These are phyloP conservation scores for Phrynocephalus versicolor DNA, from an alignment of 2,113 vertebrate genomes.

Conservation along the genomic window DNA sequence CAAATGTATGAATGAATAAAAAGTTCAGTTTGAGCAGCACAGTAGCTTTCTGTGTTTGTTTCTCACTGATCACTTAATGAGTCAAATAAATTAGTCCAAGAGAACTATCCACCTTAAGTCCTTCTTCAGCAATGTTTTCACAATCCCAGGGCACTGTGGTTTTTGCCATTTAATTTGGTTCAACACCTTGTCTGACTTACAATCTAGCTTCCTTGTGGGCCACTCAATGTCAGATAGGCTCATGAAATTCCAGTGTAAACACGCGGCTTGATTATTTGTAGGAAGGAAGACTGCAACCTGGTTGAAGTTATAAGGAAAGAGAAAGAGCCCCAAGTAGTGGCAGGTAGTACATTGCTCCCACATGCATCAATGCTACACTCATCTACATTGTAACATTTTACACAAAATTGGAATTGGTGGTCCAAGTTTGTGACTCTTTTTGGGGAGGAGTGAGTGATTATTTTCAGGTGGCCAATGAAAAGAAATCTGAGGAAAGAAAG, in stretches of 20 bases:
- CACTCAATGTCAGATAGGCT: background rate
- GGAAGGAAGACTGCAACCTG: background rate
- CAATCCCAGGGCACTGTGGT: background rate
- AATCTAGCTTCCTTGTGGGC: background rate
- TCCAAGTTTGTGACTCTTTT: background rate
- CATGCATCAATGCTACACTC: background rate
- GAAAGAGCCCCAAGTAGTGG: background rate
- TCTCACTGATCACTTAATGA: constrained; percentile 58
- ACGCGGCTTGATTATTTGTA: too few species aligned
- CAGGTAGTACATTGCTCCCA: background rate
- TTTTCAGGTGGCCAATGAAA: too few species aligned
- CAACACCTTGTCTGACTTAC: background rate
- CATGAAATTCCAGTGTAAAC: background rate
- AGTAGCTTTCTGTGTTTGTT: background rate
- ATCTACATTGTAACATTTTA: background rate
- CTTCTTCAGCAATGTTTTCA: constrained; percentile 10
- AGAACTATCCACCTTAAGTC: constrained; percentile 53
- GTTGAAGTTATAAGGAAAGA: background rate
- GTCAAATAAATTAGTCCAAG: constrained; percentile 70
- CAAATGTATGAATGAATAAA: constrained; percentile 69
- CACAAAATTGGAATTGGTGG: too few species aligned
- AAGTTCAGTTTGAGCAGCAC: constrained; percentile 68
- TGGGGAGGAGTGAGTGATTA: too few species aligned
- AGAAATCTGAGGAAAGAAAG: background rate
- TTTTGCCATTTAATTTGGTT: background rate